phyloP scores from a whole-genome alignment of 2,113 vertebrate species.

The Ceyx margarethae region DNA sequence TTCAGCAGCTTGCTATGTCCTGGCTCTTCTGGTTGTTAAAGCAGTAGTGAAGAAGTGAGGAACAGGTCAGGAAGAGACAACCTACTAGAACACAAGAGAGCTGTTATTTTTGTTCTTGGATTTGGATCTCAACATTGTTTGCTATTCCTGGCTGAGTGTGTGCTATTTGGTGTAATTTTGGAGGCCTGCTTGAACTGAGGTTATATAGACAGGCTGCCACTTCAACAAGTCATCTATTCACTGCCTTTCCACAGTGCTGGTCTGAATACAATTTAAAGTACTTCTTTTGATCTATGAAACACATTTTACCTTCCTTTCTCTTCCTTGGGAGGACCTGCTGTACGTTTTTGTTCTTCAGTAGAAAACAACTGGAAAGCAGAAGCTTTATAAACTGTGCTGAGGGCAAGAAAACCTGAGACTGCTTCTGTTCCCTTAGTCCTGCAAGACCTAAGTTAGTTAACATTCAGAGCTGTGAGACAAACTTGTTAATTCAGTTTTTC shows the following conservation, averaged over 20 bases:
- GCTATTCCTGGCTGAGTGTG: neutral
- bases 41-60: neutral
- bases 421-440: neutral
- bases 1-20: neutral
- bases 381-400: neutral
- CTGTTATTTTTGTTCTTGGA: neutral
- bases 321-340: neutral
- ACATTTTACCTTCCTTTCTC: neutral
- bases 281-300: neutral
- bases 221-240: neutral
- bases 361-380: neutral
- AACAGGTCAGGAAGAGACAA: neutral
- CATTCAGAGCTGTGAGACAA: neutral
- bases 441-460: neutral
- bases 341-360: neutral
- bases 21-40: neutral
- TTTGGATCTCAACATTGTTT: neutral
- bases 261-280: neutral
- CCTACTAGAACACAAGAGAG: neutral
- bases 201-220: neutral
- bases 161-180: neutral
- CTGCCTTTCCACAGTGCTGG: neutral
- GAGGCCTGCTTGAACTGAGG: neutral
- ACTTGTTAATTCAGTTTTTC: constrained; percentile 4
- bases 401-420: neutral